phyloP scores from a whole-genome alignment of 2,797 vertebrate species.

The Spinus pinus region DNA sequence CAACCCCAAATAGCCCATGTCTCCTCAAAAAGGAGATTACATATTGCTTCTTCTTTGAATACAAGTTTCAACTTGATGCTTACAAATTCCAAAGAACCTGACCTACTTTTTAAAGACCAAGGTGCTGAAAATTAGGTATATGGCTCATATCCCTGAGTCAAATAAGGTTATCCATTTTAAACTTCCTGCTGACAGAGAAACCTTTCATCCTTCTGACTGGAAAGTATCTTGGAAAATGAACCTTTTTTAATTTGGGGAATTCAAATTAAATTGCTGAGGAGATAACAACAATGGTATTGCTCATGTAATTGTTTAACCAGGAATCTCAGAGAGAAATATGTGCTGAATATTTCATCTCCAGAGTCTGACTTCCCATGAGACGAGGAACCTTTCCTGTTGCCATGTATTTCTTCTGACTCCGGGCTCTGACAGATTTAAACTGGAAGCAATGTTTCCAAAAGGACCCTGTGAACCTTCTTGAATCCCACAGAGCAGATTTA shows the following conservation, averaged over 20 bases:
- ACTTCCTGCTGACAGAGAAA: background rate
- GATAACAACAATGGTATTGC: background rate
- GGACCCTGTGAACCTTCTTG: background rate
- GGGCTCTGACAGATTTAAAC: background rate
- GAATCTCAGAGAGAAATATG: background rate
- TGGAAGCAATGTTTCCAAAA: conserved; percentile 7
- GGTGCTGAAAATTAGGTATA: background rate
- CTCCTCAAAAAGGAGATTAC: background rate
- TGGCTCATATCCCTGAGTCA: background rate
- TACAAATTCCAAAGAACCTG: background rate
- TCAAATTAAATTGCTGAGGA: background rate
- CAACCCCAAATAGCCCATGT: background rate
- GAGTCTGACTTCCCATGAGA: background rate
- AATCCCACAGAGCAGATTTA: background rate
- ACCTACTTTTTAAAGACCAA: background rate
- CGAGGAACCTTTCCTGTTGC: background rate
- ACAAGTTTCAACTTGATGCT: background rate
- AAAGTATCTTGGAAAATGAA: background rate
- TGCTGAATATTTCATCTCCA: background rate
- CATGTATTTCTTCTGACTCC: background rate
- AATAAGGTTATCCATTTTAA: background rate
- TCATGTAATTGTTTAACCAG: background rate
- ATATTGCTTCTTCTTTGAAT: background rate
- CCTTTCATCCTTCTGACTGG: background rate
- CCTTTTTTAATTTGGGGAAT: background rate